Evolutionary conservation across 2,888 invertebrate species (phyloP).

Genomic region (Cyaniris semiargus): DNA sequence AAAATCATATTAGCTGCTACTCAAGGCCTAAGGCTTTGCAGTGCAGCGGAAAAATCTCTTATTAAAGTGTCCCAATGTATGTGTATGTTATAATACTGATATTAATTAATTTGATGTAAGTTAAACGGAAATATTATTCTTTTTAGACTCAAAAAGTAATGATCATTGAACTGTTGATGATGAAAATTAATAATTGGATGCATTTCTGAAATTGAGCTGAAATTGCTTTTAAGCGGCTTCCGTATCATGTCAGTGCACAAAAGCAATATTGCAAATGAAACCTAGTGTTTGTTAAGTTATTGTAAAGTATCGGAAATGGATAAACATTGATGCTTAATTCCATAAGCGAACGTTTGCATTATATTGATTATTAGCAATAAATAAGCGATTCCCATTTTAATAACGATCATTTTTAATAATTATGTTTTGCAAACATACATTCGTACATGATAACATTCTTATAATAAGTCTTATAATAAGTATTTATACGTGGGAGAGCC

Average conservation of each 20-base stretch:
- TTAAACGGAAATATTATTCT: not conserved
- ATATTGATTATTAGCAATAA: conserved; percentile 1
- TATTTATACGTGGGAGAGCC: too few species aligned
- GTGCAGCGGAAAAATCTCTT: too few species aligned
- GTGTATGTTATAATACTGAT: too few species aligned
- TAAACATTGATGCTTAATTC: conserved; percentile 37
- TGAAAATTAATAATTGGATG: conserved; percentile 39
- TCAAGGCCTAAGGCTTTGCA: too few species aligned
- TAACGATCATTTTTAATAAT: not conserved
- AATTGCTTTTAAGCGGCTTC: conserved; percentile 59
- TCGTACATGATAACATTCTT: too few species aligned
- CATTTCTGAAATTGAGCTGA: conserved; percentile 47
- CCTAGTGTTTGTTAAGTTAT: conserved; percentile 69
- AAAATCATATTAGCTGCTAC: too few species aligned
- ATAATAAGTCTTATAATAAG: too few species aligned
- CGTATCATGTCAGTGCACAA: conserved; percentile 66
- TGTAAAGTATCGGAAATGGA: conserved; percentile 58
- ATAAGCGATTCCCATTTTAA: not conserved
- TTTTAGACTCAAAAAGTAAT: not conserved
- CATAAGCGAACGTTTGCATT: not conserved
- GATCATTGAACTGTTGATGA: conserved; percentile 38
- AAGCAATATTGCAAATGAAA: conserved; percentile 69
- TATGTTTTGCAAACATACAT: too few species aligned
- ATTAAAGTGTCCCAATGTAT: too few species aligned
- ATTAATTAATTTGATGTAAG: too few species aligned